phyloP scores from a whole-genome alignment of 2,113 vertebrate genomes.

The Nerophis lumbriciformis region DNA sequence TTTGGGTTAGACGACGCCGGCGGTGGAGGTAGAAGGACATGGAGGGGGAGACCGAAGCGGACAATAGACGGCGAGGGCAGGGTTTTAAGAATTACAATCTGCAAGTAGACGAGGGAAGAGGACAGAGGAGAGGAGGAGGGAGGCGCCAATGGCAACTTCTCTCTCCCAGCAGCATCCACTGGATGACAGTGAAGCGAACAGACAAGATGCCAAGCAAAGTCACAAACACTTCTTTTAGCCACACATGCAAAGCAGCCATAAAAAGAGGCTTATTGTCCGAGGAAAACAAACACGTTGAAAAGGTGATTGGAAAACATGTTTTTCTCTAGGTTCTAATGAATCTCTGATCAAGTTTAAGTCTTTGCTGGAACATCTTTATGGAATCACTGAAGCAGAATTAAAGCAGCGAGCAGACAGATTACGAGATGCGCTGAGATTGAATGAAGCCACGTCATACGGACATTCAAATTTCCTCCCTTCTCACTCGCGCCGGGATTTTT shows the following conservation, averaged over 20 bases:
- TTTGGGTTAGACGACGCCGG: neutral
- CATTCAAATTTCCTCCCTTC: neutral
- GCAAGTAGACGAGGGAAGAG: neutral
- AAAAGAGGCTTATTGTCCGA: conserved; percentile 16
- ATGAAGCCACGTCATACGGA: conserved; percentile 9
- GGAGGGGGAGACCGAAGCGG: neutral
- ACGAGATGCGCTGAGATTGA: conserved; percentile 46
- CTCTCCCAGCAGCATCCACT: conserved; percentile 41
- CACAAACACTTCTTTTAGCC: conserved; percentile 43
- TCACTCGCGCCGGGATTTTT: no score
- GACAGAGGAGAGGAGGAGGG: conserved; percentile 20
- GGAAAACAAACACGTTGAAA: conserved; percentile 35
- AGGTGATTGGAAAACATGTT: conserved; percentile 22
- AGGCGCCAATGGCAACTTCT: conserved; percentile 28
- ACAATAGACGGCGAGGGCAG: neutral
- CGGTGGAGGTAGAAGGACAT: neutral
- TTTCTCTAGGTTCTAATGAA: conserved; percentile 1
- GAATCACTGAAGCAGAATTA: conserved; percentile 4
- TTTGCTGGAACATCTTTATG: neutral
- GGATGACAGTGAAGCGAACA: conserved; percentile 60
- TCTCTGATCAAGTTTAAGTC: neutral
- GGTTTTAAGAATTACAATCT: conserved; percentile 2
- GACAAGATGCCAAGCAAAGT: conserved; percentile 65
- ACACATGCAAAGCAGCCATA: conserved; percentile 36
- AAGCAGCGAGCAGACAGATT: conserved; percentile 4